Conservation (phyloP, 2,888 invertebrate genomes). For the Ariolimax columbianus region DNA sequence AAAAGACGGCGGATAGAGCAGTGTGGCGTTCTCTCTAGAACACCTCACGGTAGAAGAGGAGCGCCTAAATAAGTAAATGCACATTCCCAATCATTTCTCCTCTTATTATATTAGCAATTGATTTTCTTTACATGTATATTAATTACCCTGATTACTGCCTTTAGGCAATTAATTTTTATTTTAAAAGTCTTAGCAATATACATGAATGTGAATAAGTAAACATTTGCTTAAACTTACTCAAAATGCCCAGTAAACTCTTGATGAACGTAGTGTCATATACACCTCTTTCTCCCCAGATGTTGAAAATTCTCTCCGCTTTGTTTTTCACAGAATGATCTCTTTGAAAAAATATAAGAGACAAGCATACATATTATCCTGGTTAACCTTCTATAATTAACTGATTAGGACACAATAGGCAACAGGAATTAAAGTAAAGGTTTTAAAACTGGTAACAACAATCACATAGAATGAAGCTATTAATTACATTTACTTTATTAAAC, state of each 20-base stretch:
- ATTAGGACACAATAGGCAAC: background rate
- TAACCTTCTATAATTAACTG: background rate
- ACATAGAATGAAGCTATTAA: background rate
- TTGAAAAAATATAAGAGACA: conserved; percentile 50
- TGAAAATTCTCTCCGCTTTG: conserved; percentile 92
- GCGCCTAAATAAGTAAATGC: too few relatives aligned
- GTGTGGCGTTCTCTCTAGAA: too few relatives aligned
- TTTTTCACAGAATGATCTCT: conserved; percentile 93
- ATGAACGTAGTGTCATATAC: conserved; percentile 94
- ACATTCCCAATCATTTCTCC: too few relatives aligned
- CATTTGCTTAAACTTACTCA: conserved; percentile 78
- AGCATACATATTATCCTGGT: background rate
- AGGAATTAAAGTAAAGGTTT: background rate
- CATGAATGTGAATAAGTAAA: background rate
- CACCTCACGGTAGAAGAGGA: too few relatives aligned
- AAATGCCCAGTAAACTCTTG: conserved; percentile 89
- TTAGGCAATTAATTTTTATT: too few relatives aligned
- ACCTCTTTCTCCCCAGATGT: conserved; percentile 95
- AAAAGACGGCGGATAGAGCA: too few relatives aligned
- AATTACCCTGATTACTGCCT: too few relatives aligned
- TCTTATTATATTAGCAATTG: too few relatives aligned
- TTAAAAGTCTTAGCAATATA: too few relatives aligned
- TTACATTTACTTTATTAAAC: background rate
- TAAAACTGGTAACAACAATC: background rate
- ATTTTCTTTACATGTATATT: too few relatives aligned